Evolutionary conservation across 1,140 invertebrate genomes (phyloP), one percentile per base, ranked within the genome.

Genomic region (Triops longicaudatus): DNA sequence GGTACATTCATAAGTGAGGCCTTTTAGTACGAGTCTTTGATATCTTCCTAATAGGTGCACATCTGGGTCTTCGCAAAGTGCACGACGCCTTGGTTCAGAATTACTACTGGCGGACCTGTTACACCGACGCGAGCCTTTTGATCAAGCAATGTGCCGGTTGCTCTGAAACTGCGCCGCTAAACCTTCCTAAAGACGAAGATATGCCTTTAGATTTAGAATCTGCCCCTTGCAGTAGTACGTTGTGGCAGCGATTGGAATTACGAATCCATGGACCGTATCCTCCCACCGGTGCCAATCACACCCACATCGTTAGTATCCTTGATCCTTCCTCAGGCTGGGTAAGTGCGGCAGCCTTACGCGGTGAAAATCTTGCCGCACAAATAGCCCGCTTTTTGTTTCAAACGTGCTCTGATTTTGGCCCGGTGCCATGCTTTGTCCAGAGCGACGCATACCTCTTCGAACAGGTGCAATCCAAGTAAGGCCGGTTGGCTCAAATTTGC

Each of bases 71-170:
- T 2, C 14, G 50, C 6, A 63, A 63, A 22, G 50, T 63, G 5
- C 50, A 63, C 17, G 50, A 63, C 50, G 50, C 50, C 14, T 63
- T 63, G 50, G 50, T 63, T 63, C 50, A 22, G 50, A 63, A 63
- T 22, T 22, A 63, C n/a, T 17, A 63, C 22, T 63, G 50, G 50
- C 50, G 50, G 5, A 63, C 50, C 17, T 63, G 50, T 9, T 63
- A 63, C 10, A 63, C 50, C 17, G 50, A 63, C 22, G 50, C 50
- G 22, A 63, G 50, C 50, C 14, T n/a, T 12, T 14, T 63, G 17
- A 14, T 63, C 22, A 63, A 63, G 50, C 50, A 63, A 17, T 63
- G 50, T 14, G 14, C 9, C 0, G 50, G 17, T 14, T 63, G 50
- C n/a, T 22, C 22, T 1, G 50, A 63, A 63, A n/a, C 50, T 22